phyloP scores from a whole-genome alignment of 1,140 invertebrate genomes.

The Geopemphigus sp. region DNA sequence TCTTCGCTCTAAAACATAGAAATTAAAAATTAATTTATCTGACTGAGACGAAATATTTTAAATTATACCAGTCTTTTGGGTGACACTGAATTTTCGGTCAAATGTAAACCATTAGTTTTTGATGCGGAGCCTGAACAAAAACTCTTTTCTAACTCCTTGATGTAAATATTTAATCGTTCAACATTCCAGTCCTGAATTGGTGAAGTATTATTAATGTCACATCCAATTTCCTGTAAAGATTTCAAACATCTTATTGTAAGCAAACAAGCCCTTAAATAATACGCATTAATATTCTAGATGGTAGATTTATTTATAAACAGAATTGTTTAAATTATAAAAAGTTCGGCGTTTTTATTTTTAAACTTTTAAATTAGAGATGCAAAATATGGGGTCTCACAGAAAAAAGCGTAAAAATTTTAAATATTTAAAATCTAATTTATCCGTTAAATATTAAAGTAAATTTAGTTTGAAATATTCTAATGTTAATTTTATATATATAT shows the following conservation, averaged over 20 bases:
- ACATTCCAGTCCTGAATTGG: constrained; percentile 39
- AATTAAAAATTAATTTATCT: too few relatives aligned
- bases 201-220: constrained; percentile 30
- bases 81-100: constrained; percentile 17
- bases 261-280: too few relatives aligned
- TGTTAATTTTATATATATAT: too few relatives aligned
- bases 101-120: constrained; percentile 21
- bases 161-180: constrained; percentile 42
- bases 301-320: not conserved
- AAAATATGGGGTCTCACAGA: too few relatives aligned
- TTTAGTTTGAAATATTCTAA: too few relatives aligned
- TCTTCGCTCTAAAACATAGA: constrained; percentile 32
- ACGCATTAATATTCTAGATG: not conserved
- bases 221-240: constrained; percentile 24
- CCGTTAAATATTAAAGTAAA: too few relatives aligned
- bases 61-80: constrained; percentile 43
- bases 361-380: too few relatives aligned
- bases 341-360: too few relatives aligned
- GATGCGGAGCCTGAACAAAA: constrained; percentile 29
- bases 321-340: too few relatives aligned
- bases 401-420: too few relatives aligned
- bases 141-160: constrained; percentile 41
- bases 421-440: too few relatives aligned
- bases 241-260: too few relatives aligned
- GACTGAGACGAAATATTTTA: not conserved